Evolutionary conservation across 2,888 invertebrate species (phyloP).

Genomic region (Polydesmus complanatus): DNA sequence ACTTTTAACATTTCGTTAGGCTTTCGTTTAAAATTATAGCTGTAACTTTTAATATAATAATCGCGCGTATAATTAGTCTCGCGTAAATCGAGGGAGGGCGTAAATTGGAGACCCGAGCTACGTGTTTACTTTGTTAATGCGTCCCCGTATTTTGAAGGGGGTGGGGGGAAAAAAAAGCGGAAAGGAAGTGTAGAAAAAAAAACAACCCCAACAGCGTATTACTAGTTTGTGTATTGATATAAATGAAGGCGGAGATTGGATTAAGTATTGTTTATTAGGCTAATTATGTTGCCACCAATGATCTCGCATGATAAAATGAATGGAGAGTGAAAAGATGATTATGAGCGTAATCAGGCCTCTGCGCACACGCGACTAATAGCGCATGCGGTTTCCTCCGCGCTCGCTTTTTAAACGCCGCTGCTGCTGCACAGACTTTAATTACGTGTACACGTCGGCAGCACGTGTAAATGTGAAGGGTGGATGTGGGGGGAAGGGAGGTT

Average conservation of each 20-base stretch:
- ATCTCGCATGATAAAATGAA: not conserved
- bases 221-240: not conserved
- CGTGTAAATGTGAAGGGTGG: not conserved
- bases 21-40: no score
- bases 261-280: not conserved
- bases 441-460: not conserved
- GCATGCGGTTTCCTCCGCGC: not conserved
- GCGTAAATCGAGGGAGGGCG: no score
- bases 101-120: no score
- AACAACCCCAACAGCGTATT: no score
- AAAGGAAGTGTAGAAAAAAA: no score
- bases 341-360: not conserved
- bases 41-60: no score
- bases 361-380: not conserved
- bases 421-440: not conserved
- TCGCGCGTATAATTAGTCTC: no score
- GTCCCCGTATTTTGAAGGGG: no score
- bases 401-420: not conserved
- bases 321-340: not conserved
- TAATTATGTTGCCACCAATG: not conserved
- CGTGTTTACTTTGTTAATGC: no score
- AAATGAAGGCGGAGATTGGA: not conserved
- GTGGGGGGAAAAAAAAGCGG: no score
- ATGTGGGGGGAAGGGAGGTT: not conserved
- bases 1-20: no score